Evolutionary conservation across 2,113 vertebrate genomes (phyloP), one percentile per base, ranked within the genome.

Genomic region (Vireo altiloquus): DNA sequence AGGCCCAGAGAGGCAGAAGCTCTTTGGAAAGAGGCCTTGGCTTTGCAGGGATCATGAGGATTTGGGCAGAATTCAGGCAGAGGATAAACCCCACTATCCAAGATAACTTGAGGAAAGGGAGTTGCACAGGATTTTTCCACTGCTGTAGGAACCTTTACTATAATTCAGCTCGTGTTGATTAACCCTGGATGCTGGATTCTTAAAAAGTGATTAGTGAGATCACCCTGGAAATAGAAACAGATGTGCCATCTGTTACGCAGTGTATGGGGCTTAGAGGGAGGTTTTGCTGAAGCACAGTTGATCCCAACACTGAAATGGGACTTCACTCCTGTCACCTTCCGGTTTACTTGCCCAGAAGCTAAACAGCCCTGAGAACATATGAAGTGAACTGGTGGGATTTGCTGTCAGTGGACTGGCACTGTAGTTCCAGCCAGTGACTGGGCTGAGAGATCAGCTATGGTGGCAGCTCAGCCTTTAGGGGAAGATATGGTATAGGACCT

Each of bases 181-280:
- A 95, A 91, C 95, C 77, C 77, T 88, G 86, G 78, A 93, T 60
- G 77, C 88, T 87, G 44, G 60, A 90, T 89, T 97, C 92, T 93
- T 93, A 69, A 96, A 88, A 92, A 94, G 94, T 94, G 90, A 94
- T 96, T 96, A 95, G 95, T 93, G 94, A 96, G 85, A 90, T 92
- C 88, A 79, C 68, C 31, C 69, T 93, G 82, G 94, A 96, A 96
- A 60, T 13, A 82, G 82, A 96, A 93, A 82, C 95, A 96, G 95
- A 95, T 92, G 95, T 81, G 56, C 92, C 96, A 96, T 95, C 93
- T 96, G 92, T 74, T 92, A 66, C 0, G 0, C 72, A 66, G 88
- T 39, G 74, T 31, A 66, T 12, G 53, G 69, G 44, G 57, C 57
- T 93, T 64, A 84, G 74, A 84, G 31, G 44, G 52, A 83, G 56